Conservation (phyloP, 2,888 invertebrate species). For the Sarcophaga subvicina region DNA sequence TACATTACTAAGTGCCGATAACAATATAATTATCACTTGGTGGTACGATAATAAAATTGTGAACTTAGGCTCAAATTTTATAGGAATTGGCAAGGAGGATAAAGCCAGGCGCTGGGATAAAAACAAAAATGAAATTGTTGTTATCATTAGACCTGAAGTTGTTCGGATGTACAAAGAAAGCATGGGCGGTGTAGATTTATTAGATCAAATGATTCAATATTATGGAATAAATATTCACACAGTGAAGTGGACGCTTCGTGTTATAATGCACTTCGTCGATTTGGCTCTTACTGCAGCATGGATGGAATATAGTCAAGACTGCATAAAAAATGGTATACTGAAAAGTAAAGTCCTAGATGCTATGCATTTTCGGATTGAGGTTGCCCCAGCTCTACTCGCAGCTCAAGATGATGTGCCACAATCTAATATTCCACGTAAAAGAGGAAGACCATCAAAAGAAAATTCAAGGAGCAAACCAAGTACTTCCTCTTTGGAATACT, state of each 20-base stretch:
- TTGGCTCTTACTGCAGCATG: no score
- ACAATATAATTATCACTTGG: conserved; percentile 61
- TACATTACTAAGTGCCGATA: conserved; percentile 51
- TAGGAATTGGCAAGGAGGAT: conserved; percentile 69
- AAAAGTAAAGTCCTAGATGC: no score
- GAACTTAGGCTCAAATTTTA: conserved; percentile 69
- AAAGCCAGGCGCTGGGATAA: conserved; percentile 71
- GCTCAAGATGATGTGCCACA: conserved; percentile 1
- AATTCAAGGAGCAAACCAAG: background rate
- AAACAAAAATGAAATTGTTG: conserved; percentile 57
- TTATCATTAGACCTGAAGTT: no score
- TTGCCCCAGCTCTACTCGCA: conserved; percentile 27
- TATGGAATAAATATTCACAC: background rate
- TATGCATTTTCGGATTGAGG: background rate
- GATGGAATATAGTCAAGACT: no score
- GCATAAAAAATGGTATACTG: no score
- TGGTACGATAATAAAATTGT: conserved; percentile 73
- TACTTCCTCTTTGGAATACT: no score
- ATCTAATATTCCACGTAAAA: conserved; percentile 2
- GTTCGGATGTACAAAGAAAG: background rate
- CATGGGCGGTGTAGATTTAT: conserved; percentile 75
- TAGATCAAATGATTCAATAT: conserved; percentile 71
- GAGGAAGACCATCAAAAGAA: conserved; percentile 8
- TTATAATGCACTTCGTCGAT: no score
- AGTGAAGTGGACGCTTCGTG: no score